Evolutionary conservation across 2,797 vertebrate genomes (phyloP), one percentile per base, ranked within the genome.

Genomic region (Danio kyathit): DNA sequence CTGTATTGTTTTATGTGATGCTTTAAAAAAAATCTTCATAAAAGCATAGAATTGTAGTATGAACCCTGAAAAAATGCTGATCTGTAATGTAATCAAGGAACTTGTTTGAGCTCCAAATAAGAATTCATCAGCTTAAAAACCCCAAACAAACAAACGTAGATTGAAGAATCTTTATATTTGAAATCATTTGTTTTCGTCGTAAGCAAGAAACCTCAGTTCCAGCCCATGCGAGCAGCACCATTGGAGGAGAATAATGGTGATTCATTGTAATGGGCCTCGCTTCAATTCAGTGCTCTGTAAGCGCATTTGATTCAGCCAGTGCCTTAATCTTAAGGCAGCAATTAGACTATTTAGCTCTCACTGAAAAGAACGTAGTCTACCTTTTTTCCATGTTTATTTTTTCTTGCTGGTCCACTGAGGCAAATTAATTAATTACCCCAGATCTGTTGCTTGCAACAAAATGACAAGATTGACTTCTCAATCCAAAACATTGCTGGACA

Each of bases 351-450:
- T 82, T 56, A 82, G 74, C 17, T 9, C 29, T 29, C 29, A 29
- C 14, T n/a, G 21, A 56, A n/a, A 38, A 64, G 38, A 63, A 16
- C 0, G 8, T 40, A 63, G 12, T 17, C 63, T 85, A 67, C 19
- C 29, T 6, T 69, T 81, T 84, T 82, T 86, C 84, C 82, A 86
- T 85, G 84, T 86, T 85, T 75, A 83, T 41, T 89, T 87, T 29
- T 17, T 63, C 75, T 69, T 12, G 40, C 54, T 44, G 65, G 61
- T 67, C 72, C 83, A 67, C 5, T 0, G 46, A 82, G 84, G 81
- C 82, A 85, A 89, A 85, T 87, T 81, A 88, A 90, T 92, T 83
- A 85, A 86, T 74, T 79, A 89, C 88, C 88, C 88, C 80, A 71
- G 79, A 17, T 76, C 70, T 67, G 63, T 85, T 41, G 48, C 60